phyloP scores from a whole-genome alignment of 2,797 vertebrate genomes.

The Rhinichthys osculus region DNA sequence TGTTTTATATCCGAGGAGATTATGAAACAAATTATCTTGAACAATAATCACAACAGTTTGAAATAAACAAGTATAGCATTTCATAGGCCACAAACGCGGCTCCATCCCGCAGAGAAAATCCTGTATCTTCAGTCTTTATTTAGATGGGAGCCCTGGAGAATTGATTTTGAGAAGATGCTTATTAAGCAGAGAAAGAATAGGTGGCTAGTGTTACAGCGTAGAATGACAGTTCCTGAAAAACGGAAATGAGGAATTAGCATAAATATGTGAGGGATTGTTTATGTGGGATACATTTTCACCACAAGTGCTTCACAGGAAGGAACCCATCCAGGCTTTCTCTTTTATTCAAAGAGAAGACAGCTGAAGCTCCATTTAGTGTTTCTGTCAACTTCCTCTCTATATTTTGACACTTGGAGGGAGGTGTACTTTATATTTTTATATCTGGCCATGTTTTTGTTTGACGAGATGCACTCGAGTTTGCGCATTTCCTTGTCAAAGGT shows the following conservation, averaged over 20 bases:
- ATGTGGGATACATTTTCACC: slow-evolving; percentile 30
- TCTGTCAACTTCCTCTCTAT: slow-evolving; percentile 56
- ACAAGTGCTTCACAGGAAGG: slow-evolving; percentile 35
- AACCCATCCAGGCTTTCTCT: slow-evolving; percentile 5
- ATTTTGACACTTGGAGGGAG: slow-evolving; percentile 57
- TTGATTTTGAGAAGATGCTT: slow-evolving; percentile 65
- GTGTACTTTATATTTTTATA: slow-evolving; percentile 51
- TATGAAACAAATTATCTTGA: slow-evolving; percentile 80
- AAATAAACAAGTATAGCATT: slow-evolving; percentile 76
- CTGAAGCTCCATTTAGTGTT: slow-evolving; percentile 54
- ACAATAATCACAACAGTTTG: slow-evolving; percentile 78
- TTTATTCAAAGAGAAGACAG: slow-evolving; percentile 48
- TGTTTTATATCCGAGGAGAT: slow-evolving; percentile 81
- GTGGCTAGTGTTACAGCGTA: slow-evolving; percentile 56
- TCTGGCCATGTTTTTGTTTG: slow-evolving; percentile 50
- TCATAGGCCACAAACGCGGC: slow-evolving; percentile 73
- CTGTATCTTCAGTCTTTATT: slow-evolving; percentile 68
- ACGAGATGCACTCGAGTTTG: slow-evolving; percentile 40
- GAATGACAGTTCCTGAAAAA: slow-evolving; percentile 59
- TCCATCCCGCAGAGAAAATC: slow-evolving; percentile 69
- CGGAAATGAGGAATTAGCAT: slow-evolving; percentile 63
- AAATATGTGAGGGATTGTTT: slow-evolving; percentile 56
- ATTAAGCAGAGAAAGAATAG: slow-evolving; percentile 60
- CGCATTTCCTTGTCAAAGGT: slow-evolving; percentile 47
- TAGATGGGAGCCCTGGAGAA: slow-evolving; percentile 55